Conservation (phyloP, 35 echinoderm and acorn worm genomes). For the Eucidaris tribuloides region DNA sequence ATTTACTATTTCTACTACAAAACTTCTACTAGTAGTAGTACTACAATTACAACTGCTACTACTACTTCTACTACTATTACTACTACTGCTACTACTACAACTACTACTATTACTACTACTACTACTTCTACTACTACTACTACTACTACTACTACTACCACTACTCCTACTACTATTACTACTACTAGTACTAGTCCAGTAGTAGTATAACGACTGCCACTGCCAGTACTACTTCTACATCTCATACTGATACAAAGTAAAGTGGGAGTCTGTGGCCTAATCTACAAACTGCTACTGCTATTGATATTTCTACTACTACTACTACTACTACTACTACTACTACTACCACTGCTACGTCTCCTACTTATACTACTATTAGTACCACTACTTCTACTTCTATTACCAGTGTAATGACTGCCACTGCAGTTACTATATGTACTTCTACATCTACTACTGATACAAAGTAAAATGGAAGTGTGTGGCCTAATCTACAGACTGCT, state of each 20-base stretch:
- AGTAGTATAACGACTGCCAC: background rate
- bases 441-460: background rate
- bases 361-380: background rate
- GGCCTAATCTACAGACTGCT: too few species aligned
- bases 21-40: too few species aligned
- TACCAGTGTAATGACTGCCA: background rate
- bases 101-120: background rate
- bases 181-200: constrained; percentile 2
- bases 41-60: background rate
- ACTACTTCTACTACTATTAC: background rate
- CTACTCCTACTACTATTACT: background rate
- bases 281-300: background rate
- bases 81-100: background rate
- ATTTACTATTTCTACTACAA: too few species aligned
- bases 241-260: background rate
- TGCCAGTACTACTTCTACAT: background rate
- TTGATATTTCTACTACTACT: background rate
- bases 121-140: background rate
- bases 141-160: background rate
- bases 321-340: constrained; percentile 13
- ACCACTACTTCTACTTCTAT: background rate
- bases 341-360: background rate
- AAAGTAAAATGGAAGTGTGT: too few species aligned
- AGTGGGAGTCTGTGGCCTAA: too few species aligned
- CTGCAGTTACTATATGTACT: background rate